Evolutionary conservation across 2,797 vertebrate genomes (phyloP), one percentile per base, ranked within the genome.

Genomic region (Myotis daubentonii): DNA sequence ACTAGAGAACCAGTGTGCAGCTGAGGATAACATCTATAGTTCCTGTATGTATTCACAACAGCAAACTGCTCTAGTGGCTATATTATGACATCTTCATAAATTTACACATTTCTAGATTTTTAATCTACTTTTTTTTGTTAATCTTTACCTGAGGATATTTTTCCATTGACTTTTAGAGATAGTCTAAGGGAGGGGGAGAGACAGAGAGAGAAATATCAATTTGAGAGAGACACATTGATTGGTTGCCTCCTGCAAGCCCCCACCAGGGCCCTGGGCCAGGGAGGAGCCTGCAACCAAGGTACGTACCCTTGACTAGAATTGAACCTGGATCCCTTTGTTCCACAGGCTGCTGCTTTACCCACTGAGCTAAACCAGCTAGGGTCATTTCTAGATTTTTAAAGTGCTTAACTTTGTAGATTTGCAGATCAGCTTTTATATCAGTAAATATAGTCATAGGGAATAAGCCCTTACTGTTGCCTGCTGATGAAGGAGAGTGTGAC

Each of bases 41-140:
- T 76, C 38, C 55, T 91, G 19, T 93, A 51, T 65, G 22, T 84
- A 55, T 41, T 93, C 51, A 82, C 3, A 86, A 85, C 11, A n/a
- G 15, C 72, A 91, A 74, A 19, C 71, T 93, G 49, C 53, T 71
- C 23, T 36, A 15, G 13, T 41, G 74, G 19, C 62, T 86, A 2
- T 75, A 22, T 80, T 87, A 41, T 74, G 76, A 47, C 38, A 62
- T 47, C 89, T 91, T 89, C 30, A 47, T 85, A 92, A 51, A 60
- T 93, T 81, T 93, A 22, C 41, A 17, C 55, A 82, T 81, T 87
- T 51, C 82, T 65, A 49, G 47, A 41, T 82, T 78, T 89, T 93
- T 65, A 33, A 81, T 28, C 41, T 47, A 47, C 12, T 62, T 62
- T 13, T 30, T 13, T 60, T 25, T 28, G 60, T 62, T 62, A 15